A percentile compares a stretch with the other conserved stretches of the same genome.
Conservation (phyloP, 2,797 vertebrate species). For the Babyrousa celebensis region DNA sequence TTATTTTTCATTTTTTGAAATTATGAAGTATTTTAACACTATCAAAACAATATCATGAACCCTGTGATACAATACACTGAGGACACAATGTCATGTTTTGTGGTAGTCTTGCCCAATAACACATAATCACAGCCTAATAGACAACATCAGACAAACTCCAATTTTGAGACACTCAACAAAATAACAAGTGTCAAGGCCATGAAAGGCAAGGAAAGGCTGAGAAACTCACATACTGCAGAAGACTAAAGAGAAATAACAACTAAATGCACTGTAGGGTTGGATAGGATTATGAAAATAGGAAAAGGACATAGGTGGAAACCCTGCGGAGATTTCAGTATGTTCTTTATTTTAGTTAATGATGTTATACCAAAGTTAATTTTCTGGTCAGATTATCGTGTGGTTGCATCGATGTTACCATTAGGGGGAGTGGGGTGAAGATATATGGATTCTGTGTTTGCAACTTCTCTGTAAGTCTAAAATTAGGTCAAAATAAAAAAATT, state of each 20-base stretch:
- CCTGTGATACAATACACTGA: not conserved
- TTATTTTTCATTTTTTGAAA: conserved; percentile 12
- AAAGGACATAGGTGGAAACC: not conserved
- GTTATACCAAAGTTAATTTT: not conserved
- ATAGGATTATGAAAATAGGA: not conserved
- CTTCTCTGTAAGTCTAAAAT: not conserved
- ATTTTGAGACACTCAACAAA: not conserved
- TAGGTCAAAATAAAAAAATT: not conserved
- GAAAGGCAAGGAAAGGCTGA: not conserved
- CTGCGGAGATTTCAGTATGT: not conserved
- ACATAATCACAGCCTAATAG: not conserved
- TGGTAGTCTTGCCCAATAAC: not conserved
- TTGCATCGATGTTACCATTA: not conserved
- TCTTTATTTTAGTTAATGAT: conserved; percentile 20
- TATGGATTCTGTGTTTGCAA: not conserved
- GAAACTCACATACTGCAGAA: not conserved
- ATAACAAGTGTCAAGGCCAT: not conserved
- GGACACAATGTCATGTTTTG: not conserved
- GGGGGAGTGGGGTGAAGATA: not conserved
- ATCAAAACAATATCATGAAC: not conserved
- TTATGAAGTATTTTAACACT: not conserved
- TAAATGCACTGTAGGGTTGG: not conserved
- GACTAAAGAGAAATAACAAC: not conserved
- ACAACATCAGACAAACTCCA: not conserved
- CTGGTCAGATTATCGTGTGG: not conserved